A percentile compares a stretch with the other conserved stretches of the same genome.
These are phyloP conservation scores for Megaustenia siamemsis DNA, from an alignment of 2,888 invertebrate genomes.

Conservation along the genomic window DNA sequence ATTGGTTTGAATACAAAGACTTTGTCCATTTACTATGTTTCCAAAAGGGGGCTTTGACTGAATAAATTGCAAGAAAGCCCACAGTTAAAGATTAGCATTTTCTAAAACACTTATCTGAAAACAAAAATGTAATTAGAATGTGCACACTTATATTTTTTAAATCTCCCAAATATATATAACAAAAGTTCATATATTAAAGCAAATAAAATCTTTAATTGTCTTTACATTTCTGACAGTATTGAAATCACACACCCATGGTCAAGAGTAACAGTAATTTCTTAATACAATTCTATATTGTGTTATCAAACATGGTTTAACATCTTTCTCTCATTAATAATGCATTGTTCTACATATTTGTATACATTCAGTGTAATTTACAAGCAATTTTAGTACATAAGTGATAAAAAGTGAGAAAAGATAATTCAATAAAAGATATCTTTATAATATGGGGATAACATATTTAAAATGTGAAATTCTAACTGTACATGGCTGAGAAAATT, in stretches of 20 bases:
- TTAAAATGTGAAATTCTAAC: too few relatives aligned
- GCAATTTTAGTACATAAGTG: not conserved
- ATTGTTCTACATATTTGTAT: not conserved
- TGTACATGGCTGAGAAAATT: too few relatives aligned
- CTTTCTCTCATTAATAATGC: not conserved
- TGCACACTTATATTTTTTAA: too few relatives aligned
- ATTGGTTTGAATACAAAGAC: too few relatives aligned
- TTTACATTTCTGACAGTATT: not conserved
- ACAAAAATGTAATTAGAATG: too few relatives aligned
- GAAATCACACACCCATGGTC: not conserved
- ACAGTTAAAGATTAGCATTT: too few relatives aligned
- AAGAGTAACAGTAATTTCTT: not conserved
- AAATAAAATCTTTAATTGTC: not conserved
- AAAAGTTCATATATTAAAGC: not conserved
- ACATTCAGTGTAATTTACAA: not conserved
- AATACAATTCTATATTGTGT: not conserved
- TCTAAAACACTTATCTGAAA: too few relatives aligned
- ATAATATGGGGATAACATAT: too few relatives aligned
- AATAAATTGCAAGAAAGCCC: too few relatives aligned
- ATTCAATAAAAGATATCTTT: too few relatives aligned
- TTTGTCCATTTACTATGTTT: too few relatives aligned
- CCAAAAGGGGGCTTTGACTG: too few relatives aligned
- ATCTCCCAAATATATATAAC: not conserved
- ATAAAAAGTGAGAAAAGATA: not conserved
- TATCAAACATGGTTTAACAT: not conserved